A percentile compares a stretch with the other conserved stretches of the same genome.
Evolutionary conservation across 1,140 invertebrate species (phyloP).

Genomic region (Bombyx mori): ASM3026992v2 NC_085118.1:8256501-8257000

Average conservation of each 20-base stretch:
- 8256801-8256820: neutral
- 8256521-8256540: too few relatives aligned
- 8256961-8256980: constrained; percentile 38
- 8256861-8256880: constrained; percentile 20
- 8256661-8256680: too few relatives aligned
- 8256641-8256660: neutral
- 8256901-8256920: constrained; percentile 51
- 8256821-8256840: constrained; percentile 11
- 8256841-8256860: constrained; percentile 38
- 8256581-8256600: too few relatives aligned
- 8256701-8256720: too few relatives aligned
- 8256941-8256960: constrained; percentile 59
- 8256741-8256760: neutral
- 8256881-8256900: constrained; percentile 30
- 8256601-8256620: too few relatives aligned
- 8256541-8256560: too few relatives aligned
- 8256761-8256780: neutral
- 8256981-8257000: constrained; percentile 43
- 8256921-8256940: constrained; percentile 50
- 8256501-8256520: too few relatives aligned
- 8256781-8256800: neutral
- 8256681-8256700: too few relatives aligned
- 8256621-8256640: too few relatives aligned
- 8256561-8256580: too few relatives aligned
- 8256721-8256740: too few relatives aligned